Evolutionary conservation across 2,888 invertebrate genomes (phyloP), one percentile per base, ranked within the genome.

Genomic region (Dorcus parallelipipedus): DNA sequence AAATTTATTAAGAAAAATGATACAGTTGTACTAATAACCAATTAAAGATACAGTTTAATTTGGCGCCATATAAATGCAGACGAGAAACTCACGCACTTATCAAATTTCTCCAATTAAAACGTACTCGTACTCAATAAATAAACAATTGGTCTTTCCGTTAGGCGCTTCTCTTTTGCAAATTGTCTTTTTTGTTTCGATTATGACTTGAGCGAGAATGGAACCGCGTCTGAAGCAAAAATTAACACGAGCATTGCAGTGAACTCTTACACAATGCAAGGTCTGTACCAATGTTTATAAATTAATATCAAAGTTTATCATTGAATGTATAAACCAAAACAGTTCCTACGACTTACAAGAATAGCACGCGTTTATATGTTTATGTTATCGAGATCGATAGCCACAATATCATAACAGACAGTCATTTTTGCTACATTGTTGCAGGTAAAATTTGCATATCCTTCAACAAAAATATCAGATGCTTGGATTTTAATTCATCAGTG

Each of bases 281-380:
- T 59, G 54, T 56, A 47, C 54, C 53, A 45, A 38, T 63, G 60
- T 63, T 63, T 63, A 60, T 62, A 56, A 48, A 56, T 54, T 56
- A 51, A 50, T 58, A 58, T 58, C 56, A 54, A 50, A 52, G 56
- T 59, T 59, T 60, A 60, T 60, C 57, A 58, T 42, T 57, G 39
- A 48, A 43, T 49, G 58, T 43, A 47, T 47, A 56, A 52, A 56
- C 52, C 56, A 56, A 56, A 56, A 54, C 58, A 54, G 54, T 45
- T 43, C 54, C 45, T 49, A 43, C 49, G 54, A 52, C 52, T 54
- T 59, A 59, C 52, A 59, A 48, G 55, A 55, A 59, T 49, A 59
- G 59, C 59, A 59, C 59, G 59, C 55, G 55, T 48, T 45, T 45
- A 23, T 45, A 45, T 9, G 39, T 53, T 58, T 58, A 52, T 52